A percentile compares a stretch with the other conserved stretches of the same genome.
Evolutionary conservation across 2,113 vertebrate species (phyloP).

Genomic region (Meles meles): DNA sequence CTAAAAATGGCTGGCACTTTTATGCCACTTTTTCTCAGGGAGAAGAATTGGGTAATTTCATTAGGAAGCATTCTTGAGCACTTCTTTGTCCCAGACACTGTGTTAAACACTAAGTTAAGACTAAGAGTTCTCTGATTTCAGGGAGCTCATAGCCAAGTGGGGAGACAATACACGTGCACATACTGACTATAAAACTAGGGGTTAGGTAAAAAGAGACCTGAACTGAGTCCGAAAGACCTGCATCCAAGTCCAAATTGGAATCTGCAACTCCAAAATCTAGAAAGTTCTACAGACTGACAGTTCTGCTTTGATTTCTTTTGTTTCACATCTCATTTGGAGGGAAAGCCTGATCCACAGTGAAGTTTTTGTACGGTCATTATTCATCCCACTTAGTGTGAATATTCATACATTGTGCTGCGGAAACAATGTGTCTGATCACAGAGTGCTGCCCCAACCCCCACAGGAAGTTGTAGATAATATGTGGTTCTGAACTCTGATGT

Average conservation of each 20-base stretch:
- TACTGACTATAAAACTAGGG: not conserved
- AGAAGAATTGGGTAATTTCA: not conserved
- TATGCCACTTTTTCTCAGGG: not conserved
- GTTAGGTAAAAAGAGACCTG: not conserved
- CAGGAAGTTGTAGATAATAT: not conserved
- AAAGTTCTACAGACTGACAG: not conserved
- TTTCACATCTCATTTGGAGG: not conserved
- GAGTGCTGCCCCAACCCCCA: not conserved
- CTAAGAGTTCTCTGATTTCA: not conserved
- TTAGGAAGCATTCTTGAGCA: not conserved
- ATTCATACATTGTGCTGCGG: not conserved
- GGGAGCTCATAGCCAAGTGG: not conserved
- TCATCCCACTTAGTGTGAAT: not conserved
- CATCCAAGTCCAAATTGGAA: not conserved
- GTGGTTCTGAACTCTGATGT: not conserved
- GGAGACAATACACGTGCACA: not conserved
- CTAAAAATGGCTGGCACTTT: not conserved
- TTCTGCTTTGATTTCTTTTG: not conserved
- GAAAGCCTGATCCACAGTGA: not conserved
- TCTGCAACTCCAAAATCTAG: slow-evolving; percentile 1
- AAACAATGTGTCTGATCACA: not conserved
- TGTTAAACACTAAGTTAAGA: not conserved
- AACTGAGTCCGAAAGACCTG: not conserved
- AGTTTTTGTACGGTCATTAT: not conserved
- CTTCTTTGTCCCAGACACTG: not conserved